Evolutionary conservation across 2,888 invertebrate species (phyloP).

Genomic region (Ichneumoninae sp.): DNA sequence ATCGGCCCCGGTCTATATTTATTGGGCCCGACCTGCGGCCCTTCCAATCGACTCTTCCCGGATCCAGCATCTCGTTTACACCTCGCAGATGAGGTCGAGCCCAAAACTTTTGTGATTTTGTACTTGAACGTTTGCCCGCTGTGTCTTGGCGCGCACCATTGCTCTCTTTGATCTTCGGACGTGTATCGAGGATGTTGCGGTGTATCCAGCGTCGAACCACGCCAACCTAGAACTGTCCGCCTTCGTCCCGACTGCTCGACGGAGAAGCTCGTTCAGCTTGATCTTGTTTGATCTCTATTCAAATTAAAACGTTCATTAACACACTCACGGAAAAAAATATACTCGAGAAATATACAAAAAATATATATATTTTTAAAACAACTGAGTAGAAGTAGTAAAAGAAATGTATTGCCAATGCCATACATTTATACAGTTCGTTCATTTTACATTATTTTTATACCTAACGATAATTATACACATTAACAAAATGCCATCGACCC

Average conservation of each 20-base stretch:
- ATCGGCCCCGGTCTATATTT: slow-evolving; percentile 51
- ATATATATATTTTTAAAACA: too few relatives aligned
- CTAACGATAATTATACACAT: too few relatives aligned
- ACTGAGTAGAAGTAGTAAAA: too few relatives aligned
- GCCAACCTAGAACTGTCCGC: not conserved
- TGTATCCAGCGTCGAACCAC: slow-evolving; percentile 4
- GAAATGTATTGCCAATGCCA: too few relatives aligned
- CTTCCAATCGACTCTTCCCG: slow-evolving; percentile 53
- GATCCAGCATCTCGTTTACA: slow-evolving; percentile 12
- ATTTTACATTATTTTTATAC: too few relatives aligned
- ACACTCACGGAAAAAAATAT: not conserved
- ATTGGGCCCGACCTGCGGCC: slow-evolving; percentile 50
- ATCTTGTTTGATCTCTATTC: not conserved
- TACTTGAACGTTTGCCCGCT: slow-evolving; percentile 56
- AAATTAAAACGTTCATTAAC: not conserved
- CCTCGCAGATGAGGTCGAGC: slow-evolving; percentile 35
- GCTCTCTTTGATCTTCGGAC: slow-evolving; percentile 75
- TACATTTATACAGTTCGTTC: too few relatives aligned
- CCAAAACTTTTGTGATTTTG: slow-evolving; percentile 54
- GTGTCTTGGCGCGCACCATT: slow-evolving; percentile 74
- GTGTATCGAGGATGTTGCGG: slow-evolving; percentile 13
- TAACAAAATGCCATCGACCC: too few relatives aligned
- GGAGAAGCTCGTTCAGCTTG: not conserved
- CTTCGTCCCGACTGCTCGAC: not conserved
- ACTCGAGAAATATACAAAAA: too few relatives aligned